These are phyloP conservation scores for Monochamus saltuarius DNA, from an alignment of 1,140 invertebrate species.

Conservation along the genomic window DNA sequence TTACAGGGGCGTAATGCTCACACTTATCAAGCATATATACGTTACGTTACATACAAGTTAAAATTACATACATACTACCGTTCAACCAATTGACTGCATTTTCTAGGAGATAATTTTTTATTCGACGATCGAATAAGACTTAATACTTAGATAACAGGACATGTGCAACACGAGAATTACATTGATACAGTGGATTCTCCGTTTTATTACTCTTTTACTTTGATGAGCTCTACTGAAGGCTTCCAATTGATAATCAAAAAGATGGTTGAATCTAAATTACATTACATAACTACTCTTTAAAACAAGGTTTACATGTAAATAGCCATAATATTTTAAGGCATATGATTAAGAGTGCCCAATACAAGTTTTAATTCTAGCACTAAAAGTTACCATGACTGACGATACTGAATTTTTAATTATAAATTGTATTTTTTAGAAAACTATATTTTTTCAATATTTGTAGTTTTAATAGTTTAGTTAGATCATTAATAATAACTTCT, in stretches of 20 bases:
- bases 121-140: slow-evolving; percentile 1
- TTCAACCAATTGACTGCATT: slow-evolving; percentile 24
- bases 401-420: no score
- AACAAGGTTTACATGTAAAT: slow-evolving; percentile 4
- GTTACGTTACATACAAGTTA: slow-evolving; percentile 8
- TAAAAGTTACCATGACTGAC: no score
- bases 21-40: slow-evolving; percentile 1
- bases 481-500: no score
- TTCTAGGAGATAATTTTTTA: slow-evolving; percentile 22
- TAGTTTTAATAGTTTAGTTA: no score
- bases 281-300: neutral
- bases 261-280: neutral
- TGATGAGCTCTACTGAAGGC: slow-evolving; percentile 1
- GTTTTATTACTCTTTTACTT: neutral
- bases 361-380: no score
- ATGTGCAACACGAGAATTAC: slow-evolving; percentile 1
- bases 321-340: no score
- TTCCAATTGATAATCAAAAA: neutral
- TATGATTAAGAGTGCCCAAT: no score
- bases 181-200: neutral
- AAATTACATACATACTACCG: slow-evolving; percentile 25
- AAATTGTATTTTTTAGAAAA: no score
- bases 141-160: neutral
- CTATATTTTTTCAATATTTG: no score
- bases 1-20: slow-evolving; percentile 9